phyloP scores from a whole-genome alignment of 2,797 vertebrate genomes.

The Arctocebus calabarensis region DNA sequence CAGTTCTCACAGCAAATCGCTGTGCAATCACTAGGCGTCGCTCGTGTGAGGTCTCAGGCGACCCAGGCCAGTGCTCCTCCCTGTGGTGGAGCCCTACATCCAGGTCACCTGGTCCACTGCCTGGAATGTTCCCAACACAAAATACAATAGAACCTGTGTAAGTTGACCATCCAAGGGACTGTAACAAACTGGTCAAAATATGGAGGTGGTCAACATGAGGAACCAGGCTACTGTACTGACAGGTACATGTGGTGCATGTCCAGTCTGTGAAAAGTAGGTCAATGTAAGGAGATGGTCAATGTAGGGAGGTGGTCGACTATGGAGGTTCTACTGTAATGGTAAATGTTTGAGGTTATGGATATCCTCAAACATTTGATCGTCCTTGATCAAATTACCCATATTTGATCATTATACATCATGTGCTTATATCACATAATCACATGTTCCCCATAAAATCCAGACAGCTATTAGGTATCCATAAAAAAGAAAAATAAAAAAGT shows the following conservation, averaged over 20 bases:
- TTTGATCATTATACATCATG: neutral
- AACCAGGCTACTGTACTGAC: too few species aligned
- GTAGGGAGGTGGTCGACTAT: too few species aligned
- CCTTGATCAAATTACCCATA: neutral
- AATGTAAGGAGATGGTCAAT: too few species aligned
- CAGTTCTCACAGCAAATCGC: conserved; percentile 92
- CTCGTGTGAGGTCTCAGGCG: fast-evolving
- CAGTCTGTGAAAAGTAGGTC: too few species aligned
- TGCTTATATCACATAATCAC: neutral
- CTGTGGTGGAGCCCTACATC: fast-evolving
- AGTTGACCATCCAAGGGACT: too few species aligned
- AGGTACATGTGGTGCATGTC: too few species aligned
- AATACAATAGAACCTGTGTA: neutral
- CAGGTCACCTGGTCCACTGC: fast-evolving
- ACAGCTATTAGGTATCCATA: neutral
- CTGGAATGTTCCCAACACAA: neutral
- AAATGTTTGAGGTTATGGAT: neutral
- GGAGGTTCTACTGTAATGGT: neutral
- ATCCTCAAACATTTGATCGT: neutral
- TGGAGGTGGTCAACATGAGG: too few species aligned
- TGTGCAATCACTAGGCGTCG: conserved; percentile 92
- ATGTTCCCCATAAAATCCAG: neutral
- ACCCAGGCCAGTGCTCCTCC: fast-evolving
- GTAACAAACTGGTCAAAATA: too few species aligned
- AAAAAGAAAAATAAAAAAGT: neutral